Percentiles rank a stretch among this genome's conserved stretches.
Conservation (phyloP, 2,888 invertebrate genomes). For the Xestoiulus laeticollis region DNA sequence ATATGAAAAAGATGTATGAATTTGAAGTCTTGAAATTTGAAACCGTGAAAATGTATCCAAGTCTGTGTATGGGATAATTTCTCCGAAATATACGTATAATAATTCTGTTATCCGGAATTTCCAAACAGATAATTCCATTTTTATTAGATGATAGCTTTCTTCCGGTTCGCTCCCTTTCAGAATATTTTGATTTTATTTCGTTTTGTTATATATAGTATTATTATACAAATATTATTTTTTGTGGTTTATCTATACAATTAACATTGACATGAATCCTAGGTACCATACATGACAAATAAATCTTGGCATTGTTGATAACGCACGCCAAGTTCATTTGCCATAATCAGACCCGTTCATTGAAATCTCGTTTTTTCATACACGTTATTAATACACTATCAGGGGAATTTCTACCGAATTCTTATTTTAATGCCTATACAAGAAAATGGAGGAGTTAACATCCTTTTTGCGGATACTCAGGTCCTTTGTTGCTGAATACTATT, state of each 20-base stretch:
- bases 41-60: neutral
- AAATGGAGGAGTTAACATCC: neutral
- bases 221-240: neutral
- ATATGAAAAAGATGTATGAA: neutral
- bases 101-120: neutral
- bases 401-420: neutral
- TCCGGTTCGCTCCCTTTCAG: neutral
- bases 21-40: neutral
- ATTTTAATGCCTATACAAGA: neutral
- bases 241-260: neutral
- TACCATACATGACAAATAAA: neutral
- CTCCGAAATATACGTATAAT: neutral
- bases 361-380: neutral
- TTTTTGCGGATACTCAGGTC: neutral
- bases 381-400: neutral
- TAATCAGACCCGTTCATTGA: neutral
- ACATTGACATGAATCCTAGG: neutral
- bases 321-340: slow-evolving; percentile 37
- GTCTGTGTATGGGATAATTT: neutral
- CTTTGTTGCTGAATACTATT: neutral
- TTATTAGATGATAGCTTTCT: neutral
- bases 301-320: neutral
- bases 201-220: neutral
- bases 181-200: neutral
- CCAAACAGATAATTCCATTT: neutral